Conservation (phyloP, 2,888 invertebrate species). For the Lordiphosa andalusiaca region DNA sequence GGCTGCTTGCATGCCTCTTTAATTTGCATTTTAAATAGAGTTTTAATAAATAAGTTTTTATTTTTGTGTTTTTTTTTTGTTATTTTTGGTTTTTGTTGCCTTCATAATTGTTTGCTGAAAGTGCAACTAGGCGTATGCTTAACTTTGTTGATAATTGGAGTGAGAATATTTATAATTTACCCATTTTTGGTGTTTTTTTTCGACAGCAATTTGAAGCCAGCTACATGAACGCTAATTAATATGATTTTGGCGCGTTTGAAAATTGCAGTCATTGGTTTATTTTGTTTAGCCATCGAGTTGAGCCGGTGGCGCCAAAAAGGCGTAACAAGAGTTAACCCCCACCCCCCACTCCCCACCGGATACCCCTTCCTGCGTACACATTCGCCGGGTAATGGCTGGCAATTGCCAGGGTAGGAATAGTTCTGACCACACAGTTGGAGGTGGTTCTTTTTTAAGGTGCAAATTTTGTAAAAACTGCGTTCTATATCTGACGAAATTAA, state of each 20-base stretch:
- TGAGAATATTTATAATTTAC: constrained; percentile 64
- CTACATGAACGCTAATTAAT: constrained; percentile 61
- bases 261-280: constrained; percentile 38
- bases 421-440: no score
- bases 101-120: constrained; percentile 63
- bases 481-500: no score
- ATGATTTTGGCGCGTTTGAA: constrained; percentile 47
- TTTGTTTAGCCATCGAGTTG: constrained; percentile 4
- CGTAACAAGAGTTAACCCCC: constrained; percentile 34
- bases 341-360: no score
- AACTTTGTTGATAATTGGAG: constrained; percentile 73
- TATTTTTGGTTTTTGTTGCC: no score
- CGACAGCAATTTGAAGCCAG: constrained; percentile 25
- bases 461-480: no score
- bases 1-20: constrained; percentile 33
- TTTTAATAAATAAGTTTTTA: constrained; percentile 48
- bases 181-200: constrained; percentile 12
- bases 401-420: no score
- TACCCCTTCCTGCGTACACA: no score
- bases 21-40: constrained; percentile 72
- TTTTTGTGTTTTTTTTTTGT: constrained; percentile 32
- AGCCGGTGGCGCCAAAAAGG: constrained; percentile 47
- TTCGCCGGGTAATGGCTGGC: no score
- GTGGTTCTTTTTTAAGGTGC: no score
- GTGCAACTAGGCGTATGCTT: constrained; percentile 72